These are phyloP conservation scores for Psilopsiagon aymara DNA, from an alignment of 2,113 vertebrate genomes.

Conservation along the genomic window DNA sequence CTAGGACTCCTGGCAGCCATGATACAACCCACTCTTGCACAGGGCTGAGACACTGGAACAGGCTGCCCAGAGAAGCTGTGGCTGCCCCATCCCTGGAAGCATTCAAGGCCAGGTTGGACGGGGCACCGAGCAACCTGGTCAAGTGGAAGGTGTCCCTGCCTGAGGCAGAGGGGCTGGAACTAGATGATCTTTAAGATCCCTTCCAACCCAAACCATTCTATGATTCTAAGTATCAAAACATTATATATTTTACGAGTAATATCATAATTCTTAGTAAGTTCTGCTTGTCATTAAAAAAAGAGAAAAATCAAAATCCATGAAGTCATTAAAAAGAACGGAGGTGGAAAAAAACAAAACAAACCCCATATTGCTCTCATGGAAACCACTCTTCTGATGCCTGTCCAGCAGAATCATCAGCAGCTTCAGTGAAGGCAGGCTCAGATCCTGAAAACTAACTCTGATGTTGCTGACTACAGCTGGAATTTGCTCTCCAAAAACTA, in stretches of 20 bases:
- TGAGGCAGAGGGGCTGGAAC: too few species aligned
- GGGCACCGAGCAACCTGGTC: too few species aligned
- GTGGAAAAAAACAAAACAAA: background rate
- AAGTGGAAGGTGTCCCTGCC: too few species aligned
- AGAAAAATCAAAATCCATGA: background rate
- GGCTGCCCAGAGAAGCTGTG: too few species aligned
- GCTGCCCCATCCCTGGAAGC: too few species aligned
- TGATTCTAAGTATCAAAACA: background rate
- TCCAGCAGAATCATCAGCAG: background rate
- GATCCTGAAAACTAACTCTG: background rate
- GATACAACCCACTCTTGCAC: too few species aligned
- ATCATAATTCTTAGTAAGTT: background rate
- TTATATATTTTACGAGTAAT: background rate
- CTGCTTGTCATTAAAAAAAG: too few species aligned
- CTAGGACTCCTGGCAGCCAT: background rate
- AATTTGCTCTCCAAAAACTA: background rate
- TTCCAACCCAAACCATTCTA: too few species aligned
- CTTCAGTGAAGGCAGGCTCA: background rate
- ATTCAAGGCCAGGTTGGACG: too few species aligned
- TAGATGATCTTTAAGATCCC: too few species aligned
- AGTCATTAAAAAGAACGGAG: background rate
- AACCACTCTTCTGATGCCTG: background rate
- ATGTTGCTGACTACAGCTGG: background rate
- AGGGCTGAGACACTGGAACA: background rate
- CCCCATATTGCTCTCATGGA: background rate